phyloP scores from a whole-genome alignment of 2,888 invertebrate species.

The Tridacna gigas region DNA sequence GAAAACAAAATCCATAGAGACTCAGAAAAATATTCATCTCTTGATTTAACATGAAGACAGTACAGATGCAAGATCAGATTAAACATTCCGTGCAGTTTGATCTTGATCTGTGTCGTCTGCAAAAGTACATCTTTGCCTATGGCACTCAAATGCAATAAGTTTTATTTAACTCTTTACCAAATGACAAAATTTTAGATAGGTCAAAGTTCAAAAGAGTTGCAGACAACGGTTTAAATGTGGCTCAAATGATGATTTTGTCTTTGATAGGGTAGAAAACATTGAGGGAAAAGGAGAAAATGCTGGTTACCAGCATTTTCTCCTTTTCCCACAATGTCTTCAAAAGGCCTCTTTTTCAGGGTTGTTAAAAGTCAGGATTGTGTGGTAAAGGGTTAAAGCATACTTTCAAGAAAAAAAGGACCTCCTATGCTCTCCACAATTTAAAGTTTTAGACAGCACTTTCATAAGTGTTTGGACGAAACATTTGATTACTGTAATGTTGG shows the following conservation, averaged over 20 bases:
- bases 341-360: too few species aligned
- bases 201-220: too few species aligned
- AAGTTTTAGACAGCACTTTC: background rate
- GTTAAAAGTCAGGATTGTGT: too few species aligned
- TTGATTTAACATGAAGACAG: background rate
- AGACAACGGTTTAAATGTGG: too few species aligned
- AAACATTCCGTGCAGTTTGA: background rate
- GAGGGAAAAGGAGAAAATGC: too few species aligned
- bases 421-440: background rate
- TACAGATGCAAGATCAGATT: background rate
- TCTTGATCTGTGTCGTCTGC: background rate
- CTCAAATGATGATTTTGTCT: too few species aligned
- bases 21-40: background rate
- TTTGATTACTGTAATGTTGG: background rate
- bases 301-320: too few species aligned
- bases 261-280: too few species aligned
- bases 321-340: too few species aligned
- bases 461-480: background rate
- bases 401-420: background rate
- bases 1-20: background rate
- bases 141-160: too few species aligned
- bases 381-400: background rate
- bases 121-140: background rate
- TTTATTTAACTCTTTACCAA: too few species aligned
- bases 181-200: too few species aligned